Base-by-base conservation (phyloP, 2,888 invertebrate species). In the Crepidodera aurea region DNA sequence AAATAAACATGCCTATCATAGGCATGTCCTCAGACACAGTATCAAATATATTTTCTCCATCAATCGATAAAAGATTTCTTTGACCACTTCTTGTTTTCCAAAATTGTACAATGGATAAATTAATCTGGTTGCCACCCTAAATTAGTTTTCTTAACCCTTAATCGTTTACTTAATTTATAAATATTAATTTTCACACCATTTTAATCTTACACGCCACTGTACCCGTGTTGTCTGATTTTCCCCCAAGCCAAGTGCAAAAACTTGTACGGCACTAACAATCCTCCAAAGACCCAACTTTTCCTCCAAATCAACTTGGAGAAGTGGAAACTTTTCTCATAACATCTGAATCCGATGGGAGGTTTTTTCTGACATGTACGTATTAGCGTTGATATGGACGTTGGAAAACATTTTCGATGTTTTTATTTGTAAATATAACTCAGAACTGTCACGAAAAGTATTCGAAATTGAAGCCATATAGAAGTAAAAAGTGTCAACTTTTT, bases 291-390 rank as follows among this genome's bases (percentile, higher is more conserved):
- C n/a, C 32, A 51, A 51, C 51, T 51, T 39, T 51, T 39, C 34
- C 10, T 12, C 18, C 27, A 51, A 34, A 37, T 19, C 53, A 39
- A 53, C 53, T 53, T 25, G 6, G 15, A 12, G 15, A 25, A 25
- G 32, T 19, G n/a, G 22, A 39, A 53, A 53, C 53, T 53, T 53
- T 53, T 8, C 39, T n/a, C 53, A 22, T 53, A 39, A 39, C 53
- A 53, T 34, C 53, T 16, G 25, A 40, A 53, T 39, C 40, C 53
- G 22, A 4, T 10, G 40, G 15, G 16, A 22, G n/a, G n/a, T 53
- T 37, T 37, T 37, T 37, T 37, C 13, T 37, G 4, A 3, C 5
- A 37, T 10, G 13, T 13, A 13, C 37, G 13, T 15, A 37, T 12
- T 13, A 4, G 37, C 3, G 13, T 37, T 8, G 15, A 37, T 37